Evolutionary conservation across 2,888 invertebrate species (phyloP).

Genomic region (Tenthredo amoena): DNA sequence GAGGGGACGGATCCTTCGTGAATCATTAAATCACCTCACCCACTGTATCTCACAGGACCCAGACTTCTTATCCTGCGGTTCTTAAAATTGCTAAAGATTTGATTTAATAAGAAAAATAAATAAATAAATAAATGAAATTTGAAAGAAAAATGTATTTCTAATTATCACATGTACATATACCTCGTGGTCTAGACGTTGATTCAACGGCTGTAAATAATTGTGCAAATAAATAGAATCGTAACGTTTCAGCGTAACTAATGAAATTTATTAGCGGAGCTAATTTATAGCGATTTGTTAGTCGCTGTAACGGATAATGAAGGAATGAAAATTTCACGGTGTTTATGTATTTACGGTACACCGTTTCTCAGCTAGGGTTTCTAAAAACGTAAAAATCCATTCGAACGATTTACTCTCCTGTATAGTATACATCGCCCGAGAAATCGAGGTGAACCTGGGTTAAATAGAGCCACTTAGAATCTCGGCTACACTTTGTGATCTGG

Average conservation of each 20-base stretch:
- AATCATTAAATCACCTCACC: neutral
- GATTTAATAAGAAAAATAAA: neutral
- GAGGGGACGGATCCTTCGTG: neutral
- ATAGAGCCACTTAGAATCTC: slow-evolving; percentile 33
- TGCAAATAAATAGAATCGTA: neutral
- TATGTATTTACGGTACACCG: neutral
- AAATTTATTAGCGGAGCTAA: neutral
- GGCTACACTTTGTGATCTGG: slow-evolving; percentile 13
- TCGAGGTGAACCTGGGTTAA: slow-evolving; percentile 30
- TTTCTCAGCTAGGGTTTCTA: neutral
- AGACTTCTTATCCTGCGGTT: neutral
- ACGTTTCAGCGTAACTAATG: neutral
- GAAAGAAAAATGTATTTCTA: too few species aligned
- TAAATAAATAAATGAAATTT: too few species aligned
- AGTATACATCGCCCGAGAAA: neutral
- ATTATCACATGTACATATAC: too few species aligned
- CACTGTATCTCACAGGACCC: neutral
- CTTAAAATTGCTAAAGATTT: neutral
- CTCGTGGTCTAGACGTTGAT: neutral
- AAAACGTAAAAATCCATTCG: neutral
- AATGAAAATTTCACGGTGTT: neutral
- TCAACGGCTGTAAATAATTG: neutral
- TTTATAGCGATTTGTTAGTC: neutral
- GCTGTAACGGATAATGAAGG: neutral
- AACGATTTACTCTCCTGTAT: neutral